Evolutionary conservation across 2,113 vertebrate genomes (phyloP).

Genomic region (Psammodynastes pulverulentus): DNA sequence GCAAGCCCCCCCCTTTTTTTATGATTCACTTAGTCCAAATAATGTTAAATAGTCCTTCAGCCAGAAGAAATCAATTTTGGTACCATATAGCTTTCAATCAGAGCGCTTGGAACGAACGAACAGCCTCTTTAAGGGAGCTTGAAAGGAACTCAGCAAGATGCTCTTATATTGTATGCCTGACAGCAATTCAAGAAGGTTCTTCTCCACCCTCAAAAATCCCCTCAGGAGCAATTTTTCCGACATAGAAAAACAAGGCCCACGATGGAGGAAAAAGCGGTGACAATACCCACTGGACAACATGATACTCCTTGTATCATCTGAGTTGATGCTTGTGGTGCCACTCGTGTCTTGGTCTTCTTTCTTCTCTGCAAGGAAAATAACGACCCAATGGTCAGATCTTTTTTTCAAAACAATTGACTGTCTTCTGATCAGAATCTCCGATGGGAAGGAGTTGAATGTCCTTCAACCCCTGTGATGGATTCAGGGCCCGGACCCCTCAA

Average conservation of each 20-base stretch:
- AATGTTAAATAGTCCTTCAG: slow-evolving; percentile 58
- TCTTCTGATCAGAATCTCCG: too few species aligned
- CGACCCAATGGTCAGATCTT: neutral
- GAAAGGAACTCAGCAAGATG: slow-evolving; percentile 27
- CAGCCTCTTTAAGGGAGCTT: slow-evolving; percentile 36
- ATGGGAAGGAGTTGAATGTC: neutral
- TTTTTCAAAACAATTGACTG: neutral
- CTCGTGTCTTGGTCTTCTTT: neutral
- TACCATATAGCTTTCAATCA: slow-evolving; percentile 59
- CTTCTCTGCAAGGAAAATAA: neutral
- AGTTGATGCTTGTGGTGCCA: neutral
- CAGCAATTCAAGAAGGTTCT: neutral
- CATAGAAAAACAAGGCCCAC: neutral
- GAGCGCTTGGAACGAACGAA: slow-evolving; percentile 43
- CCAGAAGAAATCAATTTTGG: slow-evolving; percentile 58
- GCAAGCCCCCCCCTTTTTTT: slow-evolving; percentile 9
- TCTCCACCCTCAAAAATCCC: too few species aligned
- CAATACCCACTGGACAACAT: neutral
- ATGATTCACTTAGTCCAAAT: slow-evolving; percentile 61
- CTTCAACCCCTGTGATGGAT: neutral
- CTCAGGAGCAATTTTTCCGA: neutral
- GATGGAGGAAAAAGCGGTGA: neutral
- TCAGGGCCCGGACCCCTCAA: neutral
- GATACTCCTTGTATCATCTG: neutral
- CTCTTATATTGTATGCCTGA: slow-evolving; percentile 28